Evolutionary conservation across 2,797 vertebrate genomes (phyloP), one percentile per base, ranked within the genome.

Genomic region (Mus spretus): DNA sequence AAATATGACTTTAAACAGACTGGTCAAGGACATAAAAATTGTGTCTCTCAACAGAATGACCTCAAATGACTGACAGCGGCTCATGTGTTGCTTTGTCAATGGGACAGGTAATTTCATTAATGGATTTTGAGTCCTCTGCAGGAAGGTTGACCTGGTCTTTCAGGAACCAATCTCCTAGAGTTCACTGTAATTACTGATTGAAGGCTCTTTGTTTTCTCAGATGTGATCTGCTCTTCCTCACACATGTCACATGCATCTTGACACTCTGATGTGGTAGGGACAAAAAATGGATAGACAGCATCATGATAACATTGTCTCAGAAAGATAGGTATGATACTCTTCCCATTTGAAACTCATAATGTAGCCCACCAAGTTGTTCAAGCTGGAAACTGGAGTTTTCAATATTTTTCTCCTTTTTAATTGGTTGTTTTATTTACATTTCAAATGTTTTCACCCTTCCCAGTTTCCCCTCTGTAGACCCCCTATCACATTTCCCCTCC

Each of bases 61-160:
- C 50, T 61, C 44, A 93, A 59, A 94, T 70, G 80, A 47, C 81
- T 96, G 63, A 31, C 95, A 90, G 77, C 67, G 90, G 53, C 78
- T 96, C 88, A 34, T 93, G 92, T 95, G 90, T 94, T 93, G 47
- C 94, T 93, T 91, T 95, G 83, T 97, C 86, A 72, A 3, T 59
- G 74, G 57, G 44, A 94, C 44, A 93, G 37, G 70, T 97, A 97
- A 97, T 97, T 97, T 77, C 59, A 65, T 72, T 97, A 96, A 97
- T 97, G 97, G 92, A 84, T 95, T 93, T 84, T 75, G 87, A 93
- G 82, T 83, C 88, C 87, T 79, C 90, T 91, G 55, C 65, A 92
- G 55, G 91, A 95, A 89, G 65, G 67, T 80, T 90, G 80, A 91
- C 90, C 95, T 85, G 79, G 75, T 92, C 94, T 96, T 95, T 61